A percentile compares a stretch with the other conserved stretches of the same genome.
These are phyloP conservation scores for Dasyurus viverrinus DNA, from an alignment of 2,113 vertebrate genomes.

Conservation along the genomic window DNA sequence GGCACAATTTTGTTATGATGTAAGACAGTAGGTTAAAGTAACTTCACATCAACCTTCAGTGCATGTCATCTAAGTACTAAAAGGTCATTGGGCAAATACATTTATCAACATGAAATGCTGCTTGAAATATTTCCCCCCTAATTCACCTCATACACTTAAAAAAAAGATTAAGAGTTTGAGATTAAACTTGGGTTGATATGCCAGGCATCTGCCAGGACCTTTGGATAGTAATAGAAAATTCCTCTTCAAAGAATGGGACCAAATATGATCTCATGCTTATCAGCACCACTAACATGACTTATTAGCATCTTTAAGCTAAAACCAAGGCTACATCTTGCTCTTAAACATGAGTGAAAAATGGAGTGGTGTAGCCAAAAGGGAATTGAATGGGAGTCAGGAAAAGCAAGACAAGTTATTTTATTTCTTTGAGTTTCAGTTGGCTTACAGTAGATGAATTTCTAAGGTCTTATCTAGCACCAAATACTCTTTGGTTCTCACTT, in stretches of 20 bases:
- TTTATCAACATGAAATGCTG: slow-evolving; percentile 11
- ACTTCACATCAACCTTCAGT: slow-evolving; percentile 6
- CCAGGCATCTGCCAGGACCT: slow-evolving; percentile 24
- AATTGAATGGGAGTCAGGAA: not conserved
- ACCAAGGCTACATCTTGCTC: not conserved
- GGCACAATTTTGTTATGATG: not conserved
- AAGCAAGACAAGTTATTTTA: not conserved
- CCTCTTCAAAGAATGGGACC: not conserved
- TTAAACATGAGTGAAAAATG: not conserved
- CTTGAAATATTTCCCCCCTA: slow-evolving; percentile 11
- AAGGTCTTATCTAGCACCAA: not conserved
- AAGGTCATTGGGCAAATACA: slow-evolving; percentile 7
- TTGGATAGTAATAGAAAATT: slow-evolving; percentile 20
- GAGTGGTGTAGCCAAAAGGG: not conserved
- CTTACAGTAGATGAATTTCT: not conserved
- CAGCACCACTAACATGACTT: not conserved
- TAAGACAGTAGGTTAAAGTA: not conserved
- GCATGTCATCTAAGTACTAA: not conserved
- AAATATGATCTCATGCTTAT: slow-evolving; percentile 13
- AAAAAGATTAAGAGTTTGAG: slow-evolving; percentile 39
- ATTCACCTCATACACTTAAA: not conserved
- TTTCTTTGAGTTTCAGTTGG: not conserved
- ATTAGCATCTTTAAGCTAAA: slow-evolving; percentile 30
- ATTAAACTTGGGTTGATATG: slow-evolving; percentile 43
- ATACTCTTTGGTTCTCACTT: not conserved